Evolutionary conservation across 2,888 invertebrate species (phyloP).

Genomic region (Dascillus cervinus): DNA sequence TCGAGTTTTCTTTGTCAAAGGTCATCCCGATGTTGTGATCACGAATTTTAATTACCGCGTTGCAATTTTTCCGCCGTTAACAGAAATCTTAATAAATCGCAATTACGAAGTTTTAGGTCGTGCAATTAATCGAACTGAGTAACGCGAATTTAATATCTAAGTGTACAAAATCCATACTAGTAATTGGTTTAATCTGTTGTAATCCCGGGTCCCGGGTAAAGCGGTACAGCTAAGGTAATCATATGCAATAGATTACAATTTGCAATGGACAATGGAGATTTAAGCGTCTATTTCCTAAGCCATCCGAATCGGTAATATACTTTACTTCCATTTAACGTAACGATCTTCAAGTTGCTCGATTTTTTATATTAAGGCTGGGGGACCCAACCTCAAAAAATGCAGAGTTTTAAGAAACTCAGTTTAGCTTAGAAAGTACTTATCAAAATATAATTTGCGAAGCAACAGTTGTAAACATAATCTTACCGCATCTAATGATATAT

Average conservation of each 20-base stretch:
- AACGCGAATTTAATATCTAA: conserved; percentile 18
- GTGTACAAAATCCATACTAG: conserved; percentile 21
- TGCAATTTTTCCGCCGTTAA: not conserved
- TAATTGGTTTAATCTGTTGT: conserved; percentile 26
- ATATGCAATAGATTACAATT: conserved; percentile 23
- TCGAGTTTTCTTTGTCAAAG: conserved; percentile 13
- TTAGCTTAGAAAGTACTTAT: too few relatives aligned
- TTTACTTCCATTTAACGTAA: conserved; percentile 8
- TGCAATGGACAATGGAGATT: conserved; percentile 14
- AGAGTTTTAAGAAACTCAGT: too few relatives aligned
- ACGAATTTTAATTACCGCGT: conserved; percentile 18
- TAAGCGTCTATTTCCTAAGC: conserved; percentile 6
- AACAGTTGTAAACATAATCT: too few relatives aligned
- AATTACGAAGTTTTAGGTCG: too few relatives aligned
- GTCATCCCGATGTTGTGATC: conserved; percentile 13
- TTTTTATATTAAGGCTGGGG: too few relatives aligned
- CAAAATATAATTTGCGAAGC: too few relatives aligned
- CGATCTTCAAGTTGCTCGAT: too few relatives aligned
- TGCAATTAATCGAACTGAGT: conserved; percentile 13
- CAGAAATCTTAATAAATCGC: too few relatives aligned
- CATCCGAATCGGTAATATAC: conserved; percentile 9
- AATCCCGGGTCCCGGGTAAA: conserved; percentile 19
- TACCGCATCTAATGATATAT: too few relatives aligned
- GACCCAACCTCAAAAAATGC: too few relatives aligned
- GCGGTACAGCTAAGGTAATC: conserved; percentile 18